phyloP scores from a whole-genome alignment of 2,888 invertebrate genomes.

The Andrena marginata region DNA sequence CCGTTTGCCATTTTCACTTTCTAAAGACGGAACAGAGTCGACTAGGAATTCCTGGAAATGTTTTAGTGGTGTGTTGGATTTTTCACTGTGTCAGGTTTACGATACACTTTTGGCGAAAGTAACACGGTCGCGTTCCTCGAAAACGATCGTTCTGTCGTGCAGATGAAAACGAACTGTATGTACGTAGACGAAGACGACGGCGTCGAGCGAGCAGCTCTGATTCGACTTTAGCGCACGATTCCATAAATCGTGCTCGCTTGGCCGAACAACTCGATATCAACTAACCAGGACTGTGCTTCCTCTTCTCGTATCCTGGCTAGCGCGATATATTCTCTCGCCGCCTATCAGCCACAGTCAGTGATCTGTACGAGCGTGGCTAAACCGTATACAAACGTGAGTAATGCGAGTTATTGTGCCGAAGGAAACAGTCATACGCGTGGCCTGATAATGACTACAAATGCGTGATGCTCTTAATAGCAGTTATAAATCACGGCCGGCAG shows the following conservation, averaged over 20 bases:
- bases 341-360: constrained; percentile 54
- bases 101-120: not conserved
- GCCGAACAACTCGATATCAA: constrained; percentile 62
- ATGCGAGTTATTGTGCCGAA: constrained; percentile 57
- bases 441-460: constrained; percentile 62
- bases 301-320: constrained; percentile 67
- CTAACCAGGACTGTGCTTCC: constrained; percentile 70
- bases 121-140: not conserved
- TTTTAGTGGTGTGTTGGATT: not conserved
- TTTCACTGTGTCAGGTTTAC: not conserved
- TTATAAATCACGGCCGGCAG: constrained; percentile 35
- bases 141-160: not conserved
- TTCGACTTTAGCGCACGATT: constrained; percentile 11
- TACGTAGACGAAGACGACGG: not conserved
- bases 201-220: constrained; percentile 6
- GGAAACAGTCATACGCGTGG: constrained; percentile 61
- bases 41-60: not conserved
- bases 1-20: not conserved
- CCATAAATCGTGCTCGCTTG: constrained; percentile 39
- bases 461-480: constrained; percentile 48
- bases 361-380: constrained; percentile 61
- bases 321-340: constrained; percentile 61
- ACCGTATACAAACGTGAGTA: constrained; percentile 66
- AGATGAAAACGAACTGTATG: not conserved
- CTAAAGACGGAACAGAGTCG: not conserved